Evolutionary conservation across 2,888 invertebrate genomes (phyloP).

Genomic region (Autographa pulchrina): DNA sequence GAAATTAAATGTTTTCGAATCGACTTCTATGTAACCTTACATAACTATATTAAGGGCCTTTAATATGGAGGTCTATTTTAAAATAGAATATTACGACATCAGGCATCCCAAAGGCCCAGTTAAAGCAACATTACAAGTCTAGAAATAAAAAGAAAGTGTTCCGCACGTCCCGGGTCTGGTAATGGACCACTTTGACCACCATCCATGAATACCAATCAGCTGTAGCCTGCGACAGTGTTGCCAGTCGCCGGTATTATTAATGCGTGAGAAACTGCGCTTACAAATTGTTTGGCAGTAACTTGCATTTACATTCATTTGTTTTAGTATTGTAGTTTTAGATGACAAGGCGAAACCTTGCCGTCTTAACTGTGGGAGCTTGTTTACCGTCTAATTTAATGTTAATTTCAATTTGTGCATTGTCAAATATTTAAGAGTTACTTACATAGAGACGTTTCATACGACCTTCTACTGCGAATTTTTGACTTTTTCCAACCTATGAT

Average conservation of each 20-base stretch:
- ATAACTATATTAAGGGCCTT: no score
- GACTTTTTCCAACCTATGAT: no score
- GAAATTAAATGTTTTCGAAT: no score
- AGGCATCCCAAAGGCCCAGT: slow-evolving; percentile 9
- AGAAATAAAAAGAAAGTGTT: slow-evolving; percentile 40
- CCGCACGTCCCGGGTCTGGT: slow-evolving; percentile 45
- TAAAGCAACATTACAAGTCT: slow-evolving; percentile 25
- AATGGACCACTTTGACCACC: slow-evolving; percentile 42
- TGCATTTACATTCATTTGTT: slow-evolving; percentile 18
- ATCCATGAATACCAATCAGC: slow-evolving; percentile 52
- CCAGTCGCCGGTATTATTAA: slow-evolving; percentile 36
- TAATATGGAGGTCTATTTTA: no score
- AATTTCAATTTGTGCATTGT: neutral
- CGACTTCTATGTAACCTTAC: no score
- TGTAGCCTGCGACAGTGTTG: slow-evolving; percentile 16
- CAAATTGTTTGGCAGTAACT: slow-evolving; percentile 29
- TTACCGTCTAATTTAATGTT: neutral
- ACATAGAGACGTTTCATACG: no score
- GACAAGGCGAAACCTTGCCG: neutral
- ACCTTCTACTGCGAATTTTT: no score
- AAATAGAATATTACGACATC: neutral
- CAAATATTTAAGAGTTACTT: neutral
- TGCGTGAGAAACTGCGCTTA: slow-evolving; percentile 31
- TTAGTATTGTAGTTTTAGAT: neutral
- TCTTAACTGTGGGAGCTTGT: neutral